A percentile compares a stretch with the other conserved stretches of the same genome.
These are phyloP conservation scores for Anarhynchus alexandrinus DNA, from an alignment of 2,113 vertebrate genomes.

Conservation along the genomic window DNA sequence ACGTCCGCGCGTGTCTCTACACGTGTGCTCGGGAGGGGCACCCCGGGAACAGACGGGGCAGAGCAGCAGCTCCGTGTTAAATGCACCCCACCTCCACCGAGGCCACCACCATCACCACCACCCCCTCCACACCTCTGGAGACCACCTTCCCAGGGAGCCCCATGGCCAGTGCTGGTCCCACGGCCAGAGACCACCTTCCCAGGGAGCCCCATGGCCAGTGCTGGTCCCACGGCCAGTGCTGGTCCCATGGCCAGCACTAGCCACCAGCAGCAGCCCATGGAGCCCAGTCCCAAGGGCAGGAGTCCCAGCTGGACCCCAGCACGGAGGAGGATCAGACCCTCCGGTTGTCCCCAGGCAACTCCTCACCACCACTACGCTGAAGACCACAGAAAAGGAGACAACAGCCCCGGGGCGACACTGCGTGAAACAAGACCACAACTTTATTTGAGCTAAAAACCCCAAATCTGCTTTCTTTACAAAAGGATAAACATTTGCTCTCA, in stretches of 20 bases:
- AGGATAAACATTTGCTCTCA: slow-evolving; percentile 63
- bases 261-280: background rate
- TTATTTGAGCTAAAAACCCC: slow-evolving; percentile 70
- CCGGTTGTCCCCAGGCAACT: background rate
- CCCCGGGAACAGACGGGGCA: fast-evolving
- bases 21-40: fast-evolving
- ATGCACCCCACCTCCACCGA: fast-evolving
- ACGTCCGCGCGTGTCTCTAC: fast-evolving
- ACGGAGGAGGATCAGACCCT: fast-evolving
- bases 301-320: background rate
- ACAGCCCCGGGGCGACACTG: background rate
- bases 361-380: background rate
- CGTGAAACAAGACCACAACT: slow-evolving; percentile 58
- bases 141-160: background rate
- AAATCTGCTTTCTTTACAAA: slow-evolving; percentile 62
- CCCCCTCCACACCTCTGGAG: background rate
- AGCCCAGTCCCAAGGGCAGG: background rate
- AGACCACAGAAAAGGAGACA: background rate
- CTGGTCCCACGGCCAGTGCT: background rate
- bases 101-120: background rate
- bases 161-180: background rate
- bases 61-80: background rate
- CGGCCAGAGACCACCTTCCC: background rate
- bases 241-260: background rate
- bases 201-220: background rate